Conservation (phyloP, 92 coral and sea anemone species). For the Siderastrea radians region DNA sequence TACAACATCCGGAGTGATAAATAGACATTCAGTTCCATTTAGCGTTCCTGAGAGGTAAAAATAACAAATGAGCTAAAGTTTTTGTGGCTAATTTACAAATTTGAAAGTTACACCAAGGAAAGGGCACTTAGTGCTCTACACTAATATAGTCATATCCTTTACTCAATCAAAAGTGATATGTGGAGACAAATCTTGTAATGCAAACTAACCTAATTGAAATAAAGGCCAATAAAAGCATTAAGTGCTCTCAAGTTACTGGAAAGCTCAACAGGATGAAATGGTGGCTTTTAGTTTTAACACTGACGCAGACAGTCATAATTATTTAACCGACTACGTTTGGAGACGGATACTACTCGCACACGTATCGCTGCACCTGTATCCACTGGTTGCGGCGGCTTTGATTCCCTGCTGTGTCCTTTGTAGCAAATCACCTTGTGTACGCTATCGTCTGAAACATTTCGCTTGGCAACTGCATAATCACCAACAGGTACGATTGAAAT, state of each 20-base stretch:
- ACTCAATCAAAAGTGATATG: not conserved
- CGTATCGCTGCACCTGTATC: not conserved
- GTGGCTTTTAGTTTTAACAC: constrained; percentile 22
- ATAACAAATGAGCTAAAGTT: not conserved
- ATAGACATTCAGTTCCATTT: constrained; percentile 28
- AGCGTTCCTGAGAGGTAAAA: constrained; percentile 28
- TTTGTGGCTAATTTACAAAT: not conserved
- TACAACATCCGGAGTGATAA: constrained; percentile 32
- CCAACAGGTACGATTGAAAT: constrained; percentile 37
- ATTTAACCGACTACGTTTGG: not conserved
- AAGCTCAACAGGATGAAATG: constrained; percentile 14
- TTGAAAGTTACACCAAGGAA: not conserved
- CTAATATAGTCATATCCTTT: not conserved
- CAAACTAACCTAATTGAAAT: constrained; percentile 25
- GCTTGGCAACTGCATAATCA: constrained; percentile 20
- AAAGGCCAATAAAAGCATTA: constrained; percentile 20
- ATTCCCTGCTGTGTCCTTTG: constrained; percentile 8
- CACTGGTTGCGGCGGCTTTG: not conserved
- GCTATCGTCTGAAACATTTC: not conserved
- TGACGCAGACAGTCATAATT: constrained; percentile 16
- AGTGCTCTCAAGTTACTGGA: constrained; percentile 42
- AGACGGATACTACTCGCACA: not conserved
- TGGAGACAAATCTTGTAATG: not conserved
- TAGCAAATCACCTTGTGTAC: constrained; percentile 5
- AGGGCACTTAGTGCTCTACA: not conserved